These are phyloP conservation scores for Sceloporus undulatus DNA, from an alignment of 2,113 vertebrate genomes.

Conservation along the genomic window DNA sequence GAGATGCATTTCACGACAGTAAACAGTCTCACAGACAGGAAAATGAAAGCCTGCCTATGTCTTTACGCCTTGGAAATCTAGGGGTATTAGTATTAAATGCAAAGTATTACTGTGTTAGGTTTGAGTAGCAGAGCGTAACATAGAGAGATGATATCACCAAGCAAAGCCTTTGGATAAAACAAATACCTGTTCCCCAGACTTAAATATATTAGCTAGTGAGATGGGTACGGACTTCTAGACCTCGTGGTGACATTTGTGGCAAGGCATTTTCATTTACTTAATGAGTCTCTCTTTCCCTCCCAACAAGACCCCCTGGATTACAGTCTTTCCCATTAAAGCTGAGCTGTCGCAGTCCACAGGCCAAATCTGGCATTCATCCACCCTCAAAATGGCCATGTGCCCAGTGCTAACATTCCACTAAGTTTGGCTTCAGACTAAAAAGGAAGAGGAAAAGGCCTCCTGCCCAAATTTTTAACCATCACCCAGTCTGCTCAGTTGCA, in stretches of 20 bases:
- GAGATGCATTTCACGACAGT: conserved; percentile 23
- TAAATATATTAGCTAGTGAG: conserved; percentile 37
- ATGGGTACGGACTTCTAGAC: conserved; percentile 52
- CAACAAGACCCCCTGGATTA: conserved; percentile 58
- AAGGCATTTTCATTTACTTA: conserved; percentile 53
- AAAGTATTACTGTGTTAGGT: neutral
- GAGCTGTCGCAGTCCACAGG: conserved; percentile 45
- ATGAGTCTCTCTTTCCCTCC: conserved; percentile 35
- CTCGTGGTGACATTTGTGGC: neutral
- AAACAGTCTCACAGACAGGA: conserved; percentile 52
- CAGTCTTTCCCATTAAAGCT: conserved; percentile 55
- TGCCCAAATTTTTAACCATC: neutral
- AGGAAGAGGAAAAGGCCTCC: conserved; percentile 22
- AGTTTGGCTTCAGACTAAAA: conserved; percentile 26
- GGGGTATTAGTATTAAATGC: conserved; percentile 32
- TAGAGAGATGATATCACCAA: conserved; percentile 49
- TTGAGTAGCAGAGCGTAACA: conserved; percentile 38
- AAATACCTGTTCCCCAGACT: conserved; percentile 7
- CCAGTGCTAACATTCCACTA: conserved; percentile 58
- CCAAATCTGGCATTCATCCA: conserved; percentile 58
- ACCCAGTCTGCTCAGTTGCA: conserved; percentile 9
- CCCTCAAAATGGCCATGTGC: conserved; percentile 59
- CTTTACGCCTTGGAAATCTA: conserved; percentile 35
- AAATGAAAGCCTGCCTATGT: neutral
- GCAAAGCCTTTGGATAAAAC: conserved; percentile 51